Evolutionary conservation across 2,113 vertebrate genomes (phyloP), one percentile per base, ranked within the genome.

Genomic region (Antigone vipio): DNA sequence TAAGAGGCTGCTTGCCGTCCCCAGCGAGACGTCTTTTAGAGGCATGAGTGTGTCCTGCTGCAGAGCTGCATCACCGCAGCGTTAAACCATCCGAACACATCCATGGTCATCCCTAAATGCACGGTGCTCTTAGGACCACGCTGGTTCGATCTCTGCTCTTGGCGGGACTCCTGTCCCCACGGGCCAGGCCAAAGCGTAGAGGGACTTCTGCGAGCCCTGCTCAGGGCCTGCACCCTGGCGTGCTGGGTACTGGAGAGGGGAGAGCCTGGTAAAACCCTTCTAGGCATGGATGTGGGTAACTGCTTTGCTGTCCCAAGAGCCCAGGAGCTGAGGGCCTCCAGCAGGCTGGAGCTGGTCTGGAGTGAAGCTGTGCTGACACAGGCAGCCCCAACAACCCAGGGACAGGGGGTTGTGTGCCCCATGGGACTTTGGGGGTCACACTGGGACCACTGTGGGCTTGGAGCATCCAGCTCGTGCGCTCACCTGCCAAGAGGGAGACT

Each of bases 71-170:
- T 18, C 30, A 13, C 35, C 1, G 3, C 44, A 47, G 47, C 5
- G 1, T 10, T 44, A 88, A 72, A 56, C 23, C 8, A 0, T 7
- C 29, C 2, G 0, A 21, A 40, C 15, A 6, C 18, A 49, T 6
- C 66, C 21, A 0, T 3, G 40, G 35, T 22, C 35, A 34, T 20
- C 30, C 50, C 26, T 47, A 42, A 52, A 22, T 20, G 34, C 83
- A 47, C 34, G 11, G 4, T n/a, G 52, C 52, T 85, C 60, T 47
- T 38, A 24, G 42, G 45, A 49, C 56, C 4, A 0, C 0, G 2
- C 6, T 2, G 2, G 27, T 68, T 68, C 1, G 0, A 30, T 17
- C 52, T 45, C 27, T 45, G 47, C 47, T 56, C 29, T 21, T 45
- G 64, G 27, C 1, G 6, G 73, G 64, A 53, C 64, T 86, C 11